These are phyloP conservation scores for Crematogaster levior DNA, from an alignment of 2,888 invertebrate species.

Conservation along the genomic window DNA sequence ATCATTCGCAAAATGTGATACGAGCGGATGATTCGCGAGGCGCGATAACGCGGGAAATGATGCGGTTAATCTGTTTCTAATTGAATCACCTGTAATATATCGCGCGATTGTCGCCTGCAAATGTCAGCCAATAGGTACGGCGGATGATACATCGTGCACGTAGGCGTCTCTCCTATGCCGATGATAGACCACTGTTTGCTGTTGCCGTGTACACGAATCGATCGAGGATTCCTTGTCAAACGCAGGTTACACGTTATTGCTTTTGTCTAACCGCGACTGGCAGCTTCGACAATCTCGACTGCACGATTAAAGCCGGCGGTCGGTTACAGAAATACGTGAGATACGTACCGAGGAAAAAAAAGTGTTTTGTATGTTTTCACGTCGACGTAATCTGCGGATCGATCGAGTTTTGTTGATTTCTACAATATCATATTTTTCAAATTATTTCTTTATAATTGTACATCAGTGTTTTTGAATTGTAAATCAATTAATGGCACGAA, in stretches of 20 bases:
- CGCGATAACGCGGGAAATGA: slow-evolving; percentile 33
- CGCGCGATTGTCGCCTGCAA: slow-evolving; percentile 44
- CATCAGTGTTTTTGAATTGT: not conserved
- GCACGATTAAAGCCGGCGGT: not conserved
- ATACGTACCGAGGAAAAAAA: not conserved
- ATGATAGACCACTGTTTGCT: slow-evolving; percentile 37
- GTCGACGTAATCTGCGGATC: not conserved
- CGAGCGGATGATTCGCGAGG: not conserved
- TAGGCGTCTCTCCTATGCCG: slow-evolving; percentile 2
- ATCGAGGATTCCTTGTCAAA: slow-evolving; percentile 44
- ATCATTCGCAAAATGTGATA: slow-evolving; percentile 4
- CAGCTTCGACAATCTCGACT: not conserved
- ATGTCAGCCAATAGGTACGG: slow-evolving; percentile 38
- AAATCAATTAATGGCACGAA: not conserved
- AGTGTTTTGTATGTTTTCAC: not conserved
- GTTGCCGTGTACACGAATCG: not conserved
- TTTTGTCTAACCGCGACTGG: slow-evolving; percentile 12
- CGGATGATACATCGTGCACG: slow-evolving; percentile 22
- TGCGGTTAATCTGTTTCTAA: slow-evolving; percentile 51
- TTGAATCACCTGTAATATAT: slow-evolving; percentile 48
- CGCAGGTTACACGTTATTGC: slow-evolving; percentile 34
- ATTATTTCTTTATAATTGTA: not conserved
- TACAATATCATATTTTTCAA: not conserved
- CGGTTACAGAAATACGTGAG: not conserved
- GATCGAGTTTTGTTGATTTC: not conserved